These are phyloP conservation scores for Chroicocephalus ridibundus DNA, from an alignment of 2,113 vertebrate genomes.

Conservation along the genomic window DNA sequence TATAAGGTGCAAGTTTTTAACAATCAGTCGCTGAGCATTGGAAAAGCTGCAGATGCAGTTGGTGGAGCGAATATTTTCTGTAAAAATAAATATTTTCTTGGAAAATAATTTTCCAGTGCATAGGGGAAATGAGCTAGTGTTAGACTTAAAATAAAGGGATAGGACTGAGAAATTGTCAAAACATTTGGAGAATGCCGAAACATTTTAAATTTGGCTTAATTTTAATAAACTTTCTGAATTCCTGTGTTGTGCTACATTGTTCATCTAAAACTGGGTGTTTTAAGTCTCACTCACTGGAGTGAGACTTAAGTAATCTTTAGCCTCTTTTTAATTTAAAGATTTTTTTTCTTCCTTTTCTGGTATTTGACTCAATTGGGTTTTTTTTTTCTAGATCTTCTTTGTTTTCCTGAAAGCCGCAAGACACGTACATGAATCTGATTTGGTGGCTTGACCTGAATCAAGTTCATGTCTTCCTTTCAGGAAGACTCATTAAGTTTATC, in stretches of 20 bases:
- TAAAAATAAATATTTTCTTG: not conserved
- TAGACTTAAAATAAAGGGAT: not conserved
- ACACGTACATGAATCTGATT: not conserved
- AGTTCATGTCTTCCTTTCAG: not conserved
- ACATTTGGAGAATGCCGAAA: not conserved
- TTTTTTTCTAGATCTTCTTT: not conserved
- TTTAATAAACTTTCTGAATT: not conserved
- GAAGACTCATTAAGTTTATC: not conserved
- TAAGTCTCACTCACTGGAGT: not conserved
- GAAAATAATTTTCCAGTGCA: not conserved
- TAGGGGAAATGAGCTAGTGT: not conserved
- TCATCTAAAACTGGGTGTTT: not conserved
- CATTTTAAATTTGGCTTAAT: not conserved
- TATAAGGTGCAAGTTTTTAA: not conserved
- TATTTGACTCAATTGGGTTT: not conserved
- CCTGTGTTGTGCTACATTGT: not conserved
- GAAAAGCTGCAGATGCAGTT: not conserved
- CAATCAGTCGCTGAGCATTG: not conserved
- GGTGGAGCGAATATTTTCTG: not conserved
- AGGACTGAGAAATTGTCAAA: not conserved
- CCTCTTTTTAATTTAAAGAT: not conserved
- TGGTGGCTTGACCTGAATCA: not conserved
- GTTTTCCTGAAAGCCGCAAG: not conserved
- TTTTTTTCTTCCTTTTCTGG: not conserved
- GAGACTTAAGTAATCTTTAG: not conserved